Conservation (phyloP, 2,113 vertebrate species). For the Tragelaphus strepsiceros region DNA sequence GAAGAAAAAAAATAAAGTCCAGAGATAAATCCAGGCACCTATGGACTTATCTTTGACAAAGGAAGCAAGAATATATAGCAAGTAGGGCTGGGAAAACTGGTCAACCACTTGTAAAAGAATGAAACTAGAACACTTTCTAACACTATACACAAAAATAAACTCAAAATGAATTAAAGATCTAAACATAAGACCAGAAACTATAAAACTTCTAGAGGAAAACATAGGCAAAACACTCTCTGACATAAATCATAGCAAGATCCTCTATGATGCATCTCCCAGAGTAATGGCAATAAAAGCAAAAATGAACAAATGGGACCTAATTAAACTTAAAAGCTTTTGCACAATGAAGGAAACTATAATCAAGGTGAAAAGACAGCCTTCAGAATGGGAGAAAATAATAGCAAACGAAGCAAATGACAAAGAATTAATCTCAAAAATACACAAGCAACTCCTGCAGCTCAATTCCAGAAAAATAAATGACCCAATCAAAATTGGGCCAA, state of each 20-base stretch:
- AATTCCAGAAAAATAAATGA: neutral
- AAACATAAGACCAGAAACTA: neutral
- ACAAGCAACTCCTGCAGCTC: neutral
- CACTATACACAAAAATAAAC: neutral
- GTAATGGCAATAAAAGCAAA: neutral
- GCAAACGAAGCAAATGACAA: neutral
- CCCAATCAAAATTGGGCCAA: neutral
- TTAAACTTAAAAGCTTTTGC: neutral
- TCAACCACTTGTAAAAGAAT: neutral
- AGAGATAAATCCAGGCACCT: neutral
- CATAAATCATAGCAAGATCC: neutral
- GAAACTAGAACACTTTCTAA: neutral
- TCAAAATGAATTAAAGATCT: neutral
- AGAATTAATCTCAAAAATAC: neutral
- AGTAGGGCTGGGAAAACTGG: neutral
- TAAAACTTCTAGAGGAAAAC: neutral
- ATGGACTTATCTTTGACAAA: neutral
- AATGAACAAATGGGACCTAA: neutral
- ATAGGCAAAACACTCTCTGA: neutral
- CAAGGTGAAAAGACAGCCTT: neutral
- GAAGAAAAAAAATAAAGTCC: neutral
- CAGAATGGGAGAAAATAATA: neutral
- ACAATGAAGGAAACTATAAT: neutral
- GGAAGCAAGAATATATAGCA: neutral
- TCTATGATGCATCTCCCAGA: neutral